Base-by-base conservation (phyloP, 1,140 invertebrate species). In the Trachymyrmex septentrionalis region DNA sequence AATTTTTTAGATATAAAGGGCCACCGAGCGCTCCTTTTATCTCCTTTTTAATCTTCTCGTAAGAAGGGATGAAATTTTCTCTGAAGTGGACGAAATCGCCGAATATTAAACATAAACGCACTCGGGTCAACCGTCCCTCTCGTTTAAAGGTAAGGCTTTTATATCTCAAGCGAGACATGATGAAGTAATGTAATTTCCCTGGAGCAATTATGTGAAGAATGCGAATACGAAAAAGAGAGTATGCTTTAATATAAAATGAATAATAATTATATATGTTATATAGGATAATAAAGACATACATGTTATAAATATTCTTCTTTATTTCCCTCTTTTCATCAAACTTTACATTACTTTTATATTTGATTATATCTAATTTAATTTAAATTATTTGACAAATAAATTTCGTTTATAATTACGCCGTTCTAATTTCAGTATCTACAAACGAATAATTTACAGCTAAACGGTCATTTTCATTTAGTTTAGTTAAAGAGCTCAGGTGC, bases 81-180 rank as follows among this genome's bases (percentile, higher is more conserved):
- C 67, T 48, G 6, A 30, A 82, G 80, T 82, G 67, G 61, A 82
- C 67, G 24, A 82, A 72, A 82, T 82, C 80, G 67, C 80, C 67
- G 67, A 82, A 82, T 82, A 82, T 82, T 82, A 82, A 82, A 82
- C 67, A 44, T 82, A 82, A 82, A 82, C 80, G 80, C 38, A 73
- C 53, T 73, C 67, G 80, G 80, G 80, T 72, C 80, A 82, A 82
- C 55, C 55, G 38, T 59, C 7, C 53, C 24, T 61, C 53, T 48
- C 55, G 67, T 82, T 82, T 73, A 73, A 82, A 59, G 24, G 71
- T 61, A 82, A 72, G n/a, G 67, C 80, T 82, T 73, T 82, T 48
- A 82, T 82, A 48, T 73, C 71, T 59, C 67, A 21, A 73, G 55
- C 67, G 19, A 72, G 38, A 61, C 19, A 48, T 55, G 66, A 71